Evolutionary conservation across 2,797 vertebrate species (phyloP).

Genomic region (Sebastolobus alascanus): DNA sequence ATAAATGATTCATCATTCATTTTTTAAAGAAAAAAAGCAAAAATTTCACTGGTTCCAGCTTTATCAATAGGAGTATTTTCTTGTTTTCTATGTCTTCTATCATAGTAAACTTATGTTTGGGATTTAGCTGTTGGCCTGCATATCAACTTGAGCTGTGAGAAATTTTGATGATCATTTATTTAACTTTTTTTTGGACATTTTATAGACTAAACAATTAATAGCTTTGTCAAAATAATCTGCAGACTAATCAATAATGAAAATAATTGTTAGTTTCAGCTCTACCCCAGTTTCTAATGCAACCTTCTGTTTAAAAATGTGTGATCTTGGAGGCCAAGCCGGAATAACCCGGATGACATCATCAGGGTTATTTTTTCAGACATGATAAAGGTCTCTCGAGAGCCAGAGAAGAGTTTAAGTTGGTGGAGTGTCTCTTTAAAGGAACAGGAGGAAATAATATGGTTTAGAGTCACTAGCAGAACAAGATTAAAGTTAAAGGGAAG

Average conservation of each 20-base stretch:
- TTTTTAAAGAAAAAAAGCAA: neutral
- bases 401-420: neutral
- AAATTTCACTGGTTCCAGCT: neutral
- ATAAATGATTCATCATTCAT: no score
- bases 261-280: neutral
- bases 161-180: neutral
- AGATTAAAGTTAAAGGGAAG: neutral
- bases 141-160: neutral
- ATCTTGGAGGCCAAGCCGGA: neutral
- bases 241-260: neutral
- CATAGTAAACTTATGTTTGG: neutral
- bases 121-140: neutral
- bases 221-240: neutral
- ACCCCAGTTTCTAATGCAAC: neutral
- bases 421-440: neutral
- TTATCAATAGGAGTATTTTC: neutral
- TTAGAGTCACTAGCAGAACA: neutral
- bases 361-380: neutral
- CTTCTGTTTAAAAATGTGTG: neutral
- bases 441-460: neutral
- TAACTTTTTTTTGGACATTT: neutral
- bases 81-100: neutral
- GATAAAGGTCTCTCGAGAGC: neutral
- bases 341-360: neutral
- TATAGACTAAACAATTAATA: neutral